Evolutionary conservation across 2,888 invertebrate genomes (phyloP).

Genomic region (Caenorhabditis japonica): DNA sequence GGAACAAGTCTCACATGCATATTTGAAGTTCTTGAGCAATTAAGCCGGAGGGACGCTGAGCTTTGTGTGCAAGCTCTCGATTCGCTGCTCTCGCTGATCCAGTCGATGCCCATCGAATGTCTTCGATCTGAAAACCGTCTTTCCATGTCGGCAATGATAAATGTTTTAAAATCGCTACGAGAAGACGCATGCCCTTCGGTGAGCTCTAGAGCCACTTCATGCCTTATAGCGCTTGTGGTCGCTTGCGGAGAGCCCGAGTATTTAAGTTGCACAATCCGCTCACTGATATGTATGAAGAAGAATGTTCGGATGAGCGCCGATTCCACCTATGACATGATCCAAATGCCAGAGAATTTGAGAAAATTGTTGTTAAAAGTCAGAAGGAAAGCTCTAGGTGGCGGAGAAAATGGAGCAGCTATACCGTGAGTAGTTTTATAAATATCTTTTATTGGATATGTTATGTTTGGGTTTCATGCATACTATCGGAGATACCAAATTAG

Average conservation of each 20-base stretch:
- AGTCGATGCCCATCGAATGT: constrained; percentile 88
- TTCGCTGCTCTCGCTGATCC: constrained; percentile 82
- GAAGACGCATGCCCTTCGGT: constrained; percentile 78
- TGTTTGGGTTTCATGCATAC: too few species aligned
- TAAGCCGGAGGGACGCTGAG: constrained; percentile 86
- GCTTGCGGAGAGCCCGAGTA: constrained; percentile 85
- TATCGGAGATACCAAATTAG: too few species aligned
- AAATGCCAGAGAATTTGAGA: constrained; percentile 70
- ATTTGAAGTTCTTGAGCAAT: constrained; percentile 91
- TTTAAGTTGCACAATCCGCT: constrained; percentile 62
- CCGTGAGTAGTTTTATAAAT: constrained; percentile 22
- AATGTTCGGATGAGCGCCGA: constrained; percentile 51
- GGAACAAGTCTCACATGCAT: constrained; percentile 83
- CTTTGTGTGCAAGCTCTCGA: constrained; percentile 88
- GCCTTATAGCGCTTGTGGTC: constrained; percentile 90
- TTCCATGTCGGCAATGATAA: constrained; percentile 86
- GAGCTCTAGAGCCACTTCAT: constrained; percentile 91
- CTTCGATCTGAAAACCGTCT: constrained; percentile 87
- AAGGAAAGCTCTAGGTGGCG: constrained; percentile 47
- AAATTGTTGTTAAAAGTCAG: constrained; percentile 67
- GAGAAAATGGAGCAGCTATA: not conserved
- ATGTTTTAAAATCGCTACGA: constrained; percentile 82
- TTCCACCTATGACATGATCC: constrained; percentile 59
- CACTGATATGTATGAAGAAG: constrained; percentile 52
- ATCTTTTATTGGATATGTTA: not conserved